Base-by-base conservation (phyloP, 92 coral and sea anemone genomes). In the Parazoanthus swiftii region DNA sequence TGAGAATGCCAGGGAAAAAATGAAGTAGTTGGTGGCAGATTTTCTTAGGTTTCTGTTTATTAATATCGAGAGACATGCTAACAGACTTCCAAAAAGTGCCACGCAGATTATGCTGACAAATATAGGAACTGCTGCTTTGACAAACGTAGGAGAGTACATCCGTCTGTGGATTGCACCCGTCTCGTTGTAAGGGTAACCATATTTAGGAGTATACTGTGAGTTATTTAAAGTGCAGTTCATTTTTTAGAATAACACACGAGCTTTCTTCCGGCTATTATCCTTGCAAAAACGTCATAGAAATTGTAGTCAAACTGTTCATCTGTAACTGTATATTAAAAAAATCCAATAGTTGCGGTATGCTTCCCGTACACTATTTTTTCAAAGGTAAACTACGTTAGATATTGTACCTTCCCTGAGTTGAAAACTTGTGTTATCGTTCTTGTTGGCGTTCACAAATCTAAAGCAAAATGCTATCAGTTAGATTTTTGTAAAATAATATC, bases 1-100 rank as follows among this genome's bases (percentile, higher is more conserved):
- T 33, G 98, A 94, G 26, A 95, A 58, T 18, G 98, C 94, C 18
- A 95, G 91, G 18, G 95, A 92, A n/a, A 95, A 88, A 9, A 95
- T 89, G 80, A 92, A 95, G 79, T 91, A 93, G 6, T 89, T 72
- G n/a, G 91, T 86, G 39, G 92, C 56, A 13, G 95, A 93, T 39
- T 90, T 88, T 26, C 93, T 90, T 29, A 95, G 89, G 18, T 79
- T 81, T 38, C 85, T 91, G 90, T 91, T 93, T 72, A 77, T 7
- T 56, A 89, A 50, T 79, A 93, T 92, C 59, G 94, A 93, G 37
- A 91, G 36, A 46, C 93, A 89, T 5, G 94, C 92, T 65, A 91
- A 25, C 9, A 92, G 67, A 89, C 91, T 93, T 63, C 96, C 98
- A 38, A 89, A 79, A 66, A 93, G 71, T 35, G 98, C 93, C 7